Evolutionary conservation across 1,140 invertebrate species (phyloP), one percentile per base, ranked within the genome.

Genomic region (Anastrepha obliqua): DNA sequence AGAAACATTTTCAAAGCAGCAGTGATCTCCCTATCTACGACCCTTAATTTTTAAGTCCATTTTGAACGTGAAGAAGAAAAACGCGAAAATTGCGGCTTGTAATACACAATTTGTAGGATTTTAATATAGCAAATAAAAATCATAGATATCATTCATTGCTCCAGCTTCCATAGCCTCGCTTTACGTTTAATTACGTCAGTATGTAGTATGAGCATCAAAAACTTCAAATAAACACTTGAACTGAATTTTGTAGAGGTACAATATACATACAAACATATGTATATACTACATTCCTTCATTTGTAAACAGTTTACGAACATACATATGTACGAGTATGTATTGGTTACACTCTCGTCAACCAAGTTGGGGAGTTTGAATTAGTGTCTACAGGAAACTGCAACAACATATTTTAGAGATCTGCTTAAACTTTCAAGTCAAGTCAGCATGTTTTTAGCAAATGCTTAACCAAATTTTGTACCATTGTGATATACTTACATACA

Each of bases 391-490:
- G 65, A 20, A 42, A 67, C 20, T 67, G 65, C 65, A 67, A 67
- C 65, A 67, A 67, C 65, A 39, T 67, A 67, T 67, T 67, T 67
- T 67, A 67, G 20, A 67, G 65, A 20, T 67, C 39, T 67, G 65
- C 65, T 67, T 67, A 67, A 67, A 29, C 65, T 29, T 20, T 67
- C 65, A 67, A 67, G 65, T 67, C 65, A 67, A 67, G 65, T 67
- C 65, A 67, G 65, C 65, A 67, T n/a, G 29, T 67, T 67, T 67
- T 67, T 67, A 29, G 29, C 65, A 29, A 67, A 67, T 67, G 65
- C 39, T 67, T 67, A 67, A 20, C 20, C 65, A 67, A 67, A 67
- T 67, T 67, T 67, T 29, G 39, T 67, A 11, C 29, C 29, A 42
- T 2, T 58, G 7, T 13, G 9, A 8, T 39, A 67, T 67, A 67